Percentiles rank a stretch among this genome's conserved stretches.
phyloP scores from a whole-genome alignment of 2,888 invertebrate genomes.

The Melipona beecheii region DNA sequence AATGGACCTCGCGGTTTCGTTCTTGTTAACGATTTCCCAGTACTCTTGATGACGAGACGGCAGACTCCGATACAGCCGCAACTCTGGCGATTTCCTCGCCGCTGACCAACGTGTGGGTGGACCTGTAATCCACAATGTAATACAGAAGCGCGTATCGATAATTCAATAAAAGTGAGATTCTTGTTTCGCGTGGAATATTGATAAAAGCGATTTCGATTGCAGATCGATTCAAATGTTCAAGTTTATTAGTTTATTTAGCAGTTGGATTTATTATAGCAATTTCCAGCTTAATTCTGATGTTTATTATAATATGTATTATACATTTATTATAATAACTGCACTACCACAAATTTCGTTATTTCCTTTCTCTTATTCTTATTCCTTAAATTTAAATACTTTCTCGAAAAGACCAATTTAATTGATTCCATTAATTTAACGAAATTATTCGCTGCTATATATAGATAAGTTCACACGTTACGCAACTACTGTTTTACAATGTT shows the following conservation, averaged over 20 bases:
- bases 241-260: no score
- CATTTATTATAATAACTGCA: no score
- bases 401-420: not conserved
- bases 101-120: constrained; percentile 86
- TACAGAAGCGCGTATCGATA: not conserved
- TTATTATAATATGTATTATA: no score
- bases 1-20: constrained; percentile 14
- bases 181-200: no score
- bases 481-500: not conserved
- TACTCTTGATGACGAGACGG: constrained; percentile 86
- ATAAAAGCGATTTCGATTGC: not conserved
- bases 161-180: constrained; percentile 13
- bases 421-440: not conserved
- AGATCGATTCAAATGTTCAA: no score
- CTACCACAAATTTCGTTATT: no score
- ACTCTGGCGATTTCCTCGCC: constrained; percentile 85
- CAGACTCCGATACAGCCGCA: constrained; percentile 87
- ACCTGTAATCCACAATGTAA: constrained; percentile 81
- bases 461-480: not conserved
- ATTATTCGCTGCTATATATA: not conserved
- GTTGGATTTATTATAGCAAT: no score
- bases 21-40: constrained; percentile 44
- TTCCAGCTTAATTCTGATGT: no score
- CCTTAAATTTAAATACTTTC: no score
- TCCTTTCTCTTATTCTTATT: no score